Conservation (phyloP, 1,140 invertebrate species). For the Conopomorpha cramerella region DNA sequence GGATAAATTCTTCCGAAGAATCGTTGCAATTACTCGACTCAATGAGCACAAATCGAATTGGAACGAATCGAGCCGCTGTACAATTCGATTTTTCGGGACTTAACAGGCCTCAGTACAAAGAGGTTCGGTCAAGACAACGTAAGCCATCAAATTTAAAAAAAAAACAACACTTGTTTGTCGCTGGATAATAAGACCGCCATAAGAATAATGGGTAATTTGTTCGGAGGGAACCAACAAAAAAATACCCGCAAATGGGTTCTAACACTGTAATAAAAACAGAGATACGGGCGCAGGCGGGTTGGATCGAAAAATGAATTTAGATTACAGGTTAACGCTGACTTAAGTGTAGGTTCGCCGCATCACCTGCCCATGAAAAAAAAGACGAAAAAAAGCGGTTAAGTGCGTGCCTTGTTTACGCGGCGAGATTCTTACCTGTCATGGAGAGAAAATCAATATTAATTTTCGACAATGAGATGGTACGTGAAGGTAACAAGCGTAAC, state of each 20-base stretch:
- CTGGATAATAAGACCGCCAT: slow-evolving; percentile 31
- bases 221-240: slow-evolving; percentile 34
- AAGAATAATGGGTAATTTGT: slow-evolving; percentile 55
- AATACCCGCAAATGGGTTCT: slow-evolving; percentile 49
- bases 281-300: slow-evolving; percentile 42
- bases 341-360: slow-evolving; percentile 46
- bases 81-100: slow-evolving; percentile 20
- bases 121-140: slow-evolving; percentile 5
- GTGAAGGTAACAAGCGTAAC: too few species aligned
- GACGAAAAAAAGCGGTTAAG: not conserved
- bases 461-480: too few species aligned
- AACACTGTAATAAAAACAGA: slow-evolving; percentile 54
- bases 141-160: too few species aligned
- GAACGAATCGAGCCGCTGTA: too few species aligned
- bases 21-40: slow-evolving; percentile 26
- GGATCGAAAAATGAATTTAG: slow-evolving; percentile 59
- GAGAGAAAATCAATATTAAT: too few species aligned
- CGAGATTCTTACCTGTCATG: too few species aligned
- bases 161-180: slow-evolving; percentile 24
- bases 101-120: slow-evolving; percentile 1
- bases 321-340: slow-evolving; percentile 56
- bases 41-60: slow-evolving; percentile 28
- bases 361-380: slow-evolving; percentile 46
- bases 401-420: too few species aligned
- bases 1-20: slow-evolving; percentile 17